phyloP scores from a whole-genome alignment of 2,113 vertebrate species.

The Megaceryle torquata region DNA sequence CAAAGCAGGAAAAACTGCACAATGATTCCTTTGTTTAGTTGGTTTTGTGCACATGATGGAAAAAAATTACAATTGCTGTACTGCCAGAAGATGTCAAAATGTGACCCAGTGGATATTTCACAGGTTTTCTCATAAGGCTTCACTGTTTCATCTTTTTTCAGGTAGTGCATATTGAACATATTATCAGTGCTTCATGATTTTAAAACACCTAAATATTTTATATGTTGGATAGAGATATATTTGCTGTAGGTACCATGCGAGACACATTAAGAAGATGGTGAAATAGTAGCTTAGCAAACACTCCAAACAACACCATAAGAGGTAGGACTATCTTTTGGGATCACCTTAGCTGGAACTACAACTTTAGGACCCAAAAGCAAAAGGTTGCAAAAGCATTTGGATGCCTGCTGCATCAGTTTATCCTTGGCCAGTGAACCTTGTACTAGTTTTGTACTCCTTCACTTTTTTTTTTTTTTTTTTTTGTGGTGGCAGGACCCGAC shows the following conservation, averaged over 20 bases:
- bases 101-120: neutral
- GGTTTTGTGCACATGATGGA: neutral
- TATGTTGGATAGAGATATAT: neutral
- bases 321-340: neutral
- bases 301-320: neutral
- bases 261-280: neutral
- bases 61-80: neutral
- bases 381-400: neutral
- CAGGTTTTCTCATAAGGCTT: neutral
- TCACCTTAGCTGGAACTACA: neutral
- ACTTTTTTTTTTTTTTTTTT: neutral
- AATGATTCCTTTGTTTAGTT: neutral
- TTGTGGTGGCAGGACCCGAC: neutral
- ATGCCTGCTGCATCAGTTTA: neutral
- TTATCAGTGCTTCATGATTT: neutral
- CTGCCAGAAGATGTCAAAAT: neutral
- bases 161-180: neutral
- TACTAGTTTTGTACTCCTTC: neutral
- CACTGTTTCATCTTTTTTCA: neutral
- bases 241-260: neutral
- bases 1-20: neutral
- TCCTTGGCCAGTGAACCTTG: accelerated
- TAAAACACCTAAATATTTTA: neutral
- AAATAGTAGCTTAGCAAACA: neutral
- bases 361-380: neutral